Evolutionary conservation across 2,113 vertebrate genomes (phyloP), one percentile per base, ranked within the genome.

Genomic region (Ochotona princeps): DNA sequence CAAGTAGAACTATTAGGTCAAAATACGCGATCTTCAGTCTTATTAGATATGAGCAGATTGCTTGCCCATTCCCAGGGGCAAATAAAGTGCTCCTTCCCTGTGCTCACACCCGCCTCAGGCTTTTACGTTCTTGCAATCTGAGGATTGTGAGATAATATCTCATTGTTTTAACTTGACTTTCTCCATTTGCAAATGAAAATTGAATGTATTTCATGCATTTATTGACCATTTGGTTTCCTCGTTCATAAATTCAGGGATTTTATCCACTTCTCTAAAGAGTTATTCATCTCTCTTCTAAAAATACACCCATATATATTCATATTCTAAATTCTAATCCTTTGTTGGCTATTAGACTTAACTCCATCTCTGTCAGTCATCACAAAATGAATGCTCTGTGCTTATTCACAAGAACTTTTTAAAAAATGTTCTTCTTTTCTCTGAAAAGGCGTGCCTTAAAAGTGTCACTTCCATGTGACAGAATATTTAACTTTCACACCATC

Each of bases 381-480:
- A 87, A 84, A 89, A 97, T 95, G 85, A 96, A 90, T 95, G 96
- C 94, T 17, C 79, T 89, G 57, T 82, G 65, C 51, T 93, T 93
- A 90, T 93, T 93, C 93, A 94, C 49, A 49, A 95, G 89, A 94
- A 96, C 63, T 80, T 93, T 65, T 94, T 95, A 23, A 82, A 93
- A 95, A 91, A 44, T 30, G 51, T 82, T 72, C 90, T 76, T 94
- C 83, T 87, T 92, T 94, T 93, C 57, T 92, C 92, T 93, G 47
- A 94, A 95, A 96, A 93, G 90, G 54, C 69, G n/a, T 92, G 87
- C 80, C 78, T 96, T 79, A 75, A 44, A 76, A 95, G 91, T 95
- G 81, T 94, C 84, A 94, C 57, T 96, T 95, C 81, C 82, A 96
- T 78, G 66, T 96, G 87, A 97, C 78, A 80, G 92, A 94, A 91